Percentiles rank a stretch among this genome's conserved stretches.
These are phyloP conservation scores for Neopelma chrysocephalum DNA, from an alignment of 2,797 vertebrate species.

Conservation along the genomic window DNA sequence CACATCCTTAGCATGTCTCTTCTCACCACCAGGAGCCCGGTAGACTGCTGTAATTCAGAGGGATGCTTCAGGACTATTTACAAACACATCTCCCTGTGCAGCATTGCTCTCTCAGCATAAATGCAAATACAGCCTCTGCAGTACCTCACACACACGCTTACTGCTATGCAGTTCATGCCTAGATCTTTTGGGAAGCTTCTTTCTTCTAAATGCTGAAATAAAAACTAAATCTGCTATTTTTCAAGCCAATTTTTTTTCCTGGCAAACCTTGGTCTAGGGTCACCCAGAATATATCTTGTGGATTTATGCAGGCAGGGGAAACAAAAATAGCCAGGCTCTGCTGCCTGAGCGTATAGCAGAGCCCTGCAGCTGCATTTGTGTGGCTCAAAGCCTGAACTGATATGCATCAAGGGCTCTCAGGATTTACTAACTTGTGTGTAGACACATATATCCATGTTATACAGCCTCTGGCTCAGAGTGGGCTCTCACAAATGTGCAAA, in stretches of 20 bases:
- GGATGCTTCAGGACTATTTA: constrained; percentile 10
- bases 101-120: constrained; percentile 27
- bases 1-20: constrained; percentile 16
- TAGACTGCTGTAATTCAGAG: constrained; percentile 10
- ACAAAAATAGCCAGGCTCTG: neutral
- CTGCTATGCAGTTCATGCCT: neutral
- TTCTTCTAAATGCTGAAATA: neutral
- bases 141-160: neutral
- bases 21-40: neutral
- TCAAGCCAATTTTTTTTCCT: neutral
- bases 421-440: neutral
- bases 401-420: neutral
- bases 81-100: constrained; percentile 15
- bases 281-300: neutral
- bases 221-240: neutral
- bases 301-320: neutral
- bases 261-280: neutral
- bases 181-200: neutral
- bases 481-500: neutral
- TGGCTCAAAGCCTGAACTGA: neutral
- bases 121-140: constrained; percentile 46
- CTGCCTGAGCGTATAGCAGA: neutral
- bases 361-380: neutral
- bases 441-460: neutral
- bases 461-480: neutral